A percentile compares a stretch with the other conserved stretches of the same genome.
Conservation (phyloP, 1,140 invertebrate species). For the Holotrichia oblita region DNA sequence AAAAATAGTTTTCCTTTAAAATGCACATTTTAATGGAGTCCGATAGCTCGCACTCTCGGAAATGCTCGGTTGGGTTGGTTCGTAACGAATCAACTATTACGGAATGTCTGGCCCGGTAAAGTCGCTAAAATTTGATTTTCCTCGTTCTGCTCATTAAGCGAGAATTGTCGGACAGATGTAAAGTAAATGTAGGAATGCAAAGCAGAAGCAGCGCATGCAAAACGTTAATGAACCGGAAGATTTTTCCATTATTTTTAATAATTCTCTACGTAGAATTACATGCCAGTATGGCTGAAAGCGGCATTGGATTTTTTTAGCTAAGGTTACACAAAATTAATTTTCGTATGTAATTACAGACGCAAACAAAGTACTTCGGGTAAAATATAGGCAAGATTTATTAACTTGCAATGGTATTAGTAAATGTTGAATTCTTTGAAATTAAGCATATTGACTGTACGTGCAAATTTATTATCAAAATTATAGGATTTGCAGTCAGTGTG, state of each 20-base stretch:
- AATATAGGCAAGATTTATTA: no score
- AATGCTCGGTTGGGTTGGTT: neutral
- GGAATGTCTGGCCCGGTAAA: neutral
- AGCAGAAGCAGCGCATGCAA: neutral
- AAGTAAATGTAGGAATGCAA: neutral
- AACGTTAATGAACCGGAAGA: neutral
- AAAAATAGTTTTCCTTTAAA: constrained; percentile 28
- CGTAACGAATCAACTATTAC: neutral
- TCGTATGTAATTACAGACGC: neutral
- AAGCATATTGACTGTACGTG: no score
- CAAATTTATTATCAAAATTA: no score
- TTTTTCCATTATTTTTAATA: neutral
- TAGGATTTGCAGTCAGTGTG: no score
- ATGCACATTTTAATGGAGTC: constrained; percentile 25
- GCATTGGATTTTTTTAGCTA: neutral
- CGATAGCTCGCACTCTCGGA: neutral
- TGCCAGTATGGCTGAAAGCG: neutral
- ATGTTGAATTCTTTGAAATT: no score
- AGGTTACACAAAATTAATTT: neutral
- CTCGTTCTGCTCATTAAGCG: constrained; percentile 13
- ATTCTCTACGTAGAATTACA: neutral
- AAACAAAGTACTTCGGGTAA: no score
- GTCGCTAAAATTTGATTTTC: neutral
- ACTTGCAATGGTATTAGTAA: no score
- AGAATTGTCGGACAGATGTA: neutral